Conservation (phyloP, 2,888 invertebrate genomes). For the Dryomyza anilis region DNA sequence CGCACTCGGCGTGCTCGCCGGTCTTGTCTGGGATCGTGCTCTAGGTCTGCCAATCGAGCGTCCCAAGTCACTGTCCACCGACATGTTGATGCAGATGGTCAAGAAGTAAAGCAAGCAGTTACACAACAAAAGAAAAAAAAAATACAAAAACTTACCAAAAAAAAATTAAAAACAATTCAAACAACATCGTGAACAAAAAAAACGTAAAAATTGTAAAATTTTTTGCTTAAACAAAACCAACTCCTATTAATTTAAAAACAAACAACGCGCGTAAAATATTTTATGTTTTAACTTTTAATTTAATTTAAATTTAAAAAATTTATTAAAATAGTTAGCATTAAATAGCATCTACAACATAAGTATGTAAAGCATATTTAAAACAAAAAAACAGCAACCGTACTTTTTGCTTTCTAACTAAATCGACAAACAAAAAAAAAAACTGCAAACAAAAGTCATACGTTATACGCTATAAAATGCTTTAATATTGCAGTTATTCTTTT, state of each 20-base stretch:
- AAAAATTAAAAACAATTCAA: background rate
- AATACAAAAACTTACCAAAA: background rate
- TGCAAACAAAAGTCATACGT: too few relatives aligned
- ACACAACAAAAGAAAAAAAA: background rate
- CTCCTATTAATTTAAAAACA: constrained; percentile 24
- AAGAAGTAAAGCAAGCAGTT: constrained; percentile 50
- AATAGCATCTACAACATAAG: constrained; percentile 13
- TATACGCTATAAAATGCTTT: too few relatives aligned
- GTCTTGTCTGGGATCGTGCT: constrained; percentile 82
- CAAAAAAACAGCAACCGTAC: background rate
- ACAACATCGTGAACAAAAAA: background rate
- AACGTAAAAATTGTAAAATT: background rate
- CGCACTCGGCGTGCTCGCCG: constrained; percentile 80
- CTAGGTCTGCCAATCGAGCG: constrained; percentile 82
- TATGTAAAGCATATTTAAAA: constrained; percentile 20
- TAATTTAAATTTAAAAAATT: constrained; percentile 20
- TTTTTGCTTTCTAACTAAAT: background rate
- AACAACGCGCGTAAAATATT: constrained; percentile 20
- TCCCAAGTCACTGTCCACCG: constrained; percentile 80
- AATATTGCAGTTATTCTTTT: too few relatives aligned
- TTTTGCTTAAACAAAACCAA: too few relatives aligned
- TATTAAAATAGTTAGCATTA: constrained; percentile 25
- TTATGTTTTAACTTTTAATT: constrained; percentile 23
- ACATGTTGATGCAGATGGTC: constrained; percentile 62
- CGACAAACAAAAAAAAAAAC: background rate